phyloP scores from a whole-genome alignment of 1,140 invertebrate genomes.

The Tetramorium alpestre region DNA sequence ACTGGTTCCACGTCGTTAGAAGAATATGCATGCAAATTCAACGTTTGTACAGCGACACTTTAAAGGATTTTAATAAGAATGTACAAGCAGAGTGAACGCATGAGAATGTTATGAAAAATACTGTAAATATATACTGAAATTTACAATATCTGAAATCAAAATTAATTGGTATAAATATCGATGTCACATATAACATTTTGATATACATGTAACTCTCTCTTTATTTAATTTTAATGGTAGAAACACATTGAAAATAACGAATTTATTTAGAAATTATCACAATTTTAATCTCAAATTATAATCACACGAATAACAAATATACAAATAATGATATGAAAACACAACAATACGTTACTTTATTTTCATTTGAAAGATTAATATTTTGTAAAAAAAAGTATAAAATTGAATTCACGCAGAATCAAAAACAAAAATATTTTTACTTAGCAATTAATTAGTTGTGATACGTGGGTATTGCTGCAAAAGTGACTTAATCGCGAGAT shows the following conservation, averaged over 20 bases:
- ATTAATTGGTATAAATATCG: background rate
- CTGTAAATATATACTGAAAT: background rate
- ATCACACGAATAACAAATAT: background rate
- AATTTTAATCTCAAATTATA: background rate
- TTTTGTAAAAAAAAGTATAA: background rate
- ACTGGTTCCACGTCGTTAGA: background rate
- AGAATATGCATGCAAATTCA: background rate
- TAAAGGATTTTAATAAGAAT: background rate
- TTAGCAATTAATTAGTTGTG: slow-evolving; percentile 55
- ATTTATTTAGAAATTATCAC: background rate
- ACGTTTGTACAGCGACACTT: background rate
- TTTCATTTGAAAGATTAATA: background rate
- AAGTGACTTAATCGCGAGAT: slow-evolving; percentile 54
- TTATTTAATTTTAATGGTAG: background rate
- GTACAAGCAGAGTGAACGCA: background rate
- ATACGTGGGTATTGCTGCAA: background rate
- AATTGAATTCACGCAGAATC: slow-evolving; percentile 2
- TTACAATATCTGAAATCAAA: background rate
- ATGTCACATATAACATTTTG: background rate
- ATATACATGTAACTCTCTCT: background rate
- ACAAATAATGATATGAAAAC: background rate
- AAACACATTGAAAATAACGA: background rate
- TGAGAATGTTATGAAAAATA: background rate
- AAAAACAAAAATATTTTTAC: slow-evolving; percentile 40
- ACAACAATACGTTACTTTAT: background rate